Conservation (phyloP, 1,140 invertebrate species). For the Drosophila nasuta region DNA sequence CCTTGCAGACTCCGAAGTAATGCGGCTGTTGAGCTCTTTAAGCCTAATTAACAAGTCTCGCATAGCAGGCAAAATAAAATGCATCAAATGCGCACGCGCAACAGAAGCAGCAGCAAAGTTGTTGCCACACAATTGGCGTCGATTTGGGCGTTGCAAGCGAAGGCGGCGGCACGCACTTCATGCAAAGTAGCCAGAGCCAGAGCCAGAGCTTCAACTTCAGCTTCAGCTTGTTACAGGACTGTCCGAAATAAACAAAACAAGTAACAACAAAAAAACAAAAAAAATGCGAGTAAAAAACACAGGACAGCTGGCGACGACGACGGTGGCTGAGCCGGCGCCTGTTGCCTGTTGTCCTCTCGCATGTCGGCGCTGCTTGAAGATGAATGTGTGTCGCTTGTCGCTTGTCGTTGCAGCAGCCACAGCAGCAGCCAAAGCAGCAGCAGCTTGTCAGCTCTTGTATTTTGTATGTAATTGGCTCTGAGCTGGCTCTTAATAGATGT, state of each 20-base stretch:
- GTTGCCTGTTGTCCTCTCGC: constrained; percentile 40
- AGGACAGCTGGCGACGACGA: constrained; percentile 29
- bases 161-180: constrained; percentile 52
- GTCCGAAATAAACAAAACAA: not conserved
- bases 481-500: constrained; percentile 72
- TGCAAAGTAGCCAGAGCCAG: constrained; percentile 57
- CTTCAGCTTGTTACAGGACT: constrained; percentile 28
- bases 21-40: constrained; percentile 40
- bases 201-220: constrained; percentile 14
- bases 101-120: constrained; percentile 32
- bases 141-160: constrained; percentile 46
- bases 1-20: constrained; percentile 12
- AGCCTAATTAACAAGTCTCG: constrained; percentile 75
- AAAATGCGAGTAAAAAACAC: not conserved
- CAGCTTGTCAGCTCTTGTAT: constrained; percentile 76
- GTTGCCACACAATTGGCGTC: constrained; percentile 63
- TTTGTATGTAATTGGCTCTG: constrained; percentile 80
- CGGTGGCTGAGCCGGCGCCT: constrained; percentile 48
- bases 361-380: constrained; percentile 63
- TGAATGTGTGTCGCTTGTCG: constrained; percentile 75
- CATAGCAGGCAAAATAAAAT: constrained; percentile 44
- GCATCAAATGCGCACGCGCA: constrained; percentile 53
- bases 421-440: too few species aligned
- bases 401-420: constrained; percentile 3
- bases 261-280: constrained; percentile 27